Conservation (phyloP, 2,797 vertebrate species). For the Pseudocheirus occidentalis region DNA sequence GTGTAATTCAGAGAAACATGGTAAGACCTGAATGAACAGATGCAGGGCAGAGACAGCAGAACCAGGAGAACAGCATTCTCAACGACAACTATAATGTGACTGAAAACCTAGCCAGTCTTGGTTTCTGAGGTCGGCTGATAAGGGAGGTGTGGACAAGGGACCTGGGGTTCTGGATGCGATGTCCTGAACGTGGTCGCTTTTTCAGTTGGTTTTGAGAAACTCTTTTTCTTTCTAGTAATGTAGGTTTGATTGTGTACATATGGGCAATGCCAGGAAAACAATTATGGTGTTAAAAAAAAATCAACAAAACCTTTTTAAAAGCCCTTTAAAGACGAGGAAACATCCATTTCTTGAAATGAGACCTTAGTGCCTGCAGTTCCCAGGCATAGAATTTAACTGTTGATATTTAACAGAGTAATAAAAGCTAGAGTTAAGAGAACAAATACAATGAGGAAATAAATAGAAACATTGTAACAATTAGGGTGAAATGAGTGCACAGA, state of each 20-base stretch:
- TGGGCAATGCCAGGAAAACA: background rate
- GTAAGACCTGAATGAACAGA: background rate
- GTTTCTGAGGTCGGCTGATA: background rate
- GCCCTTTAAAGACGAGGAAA: background rate
- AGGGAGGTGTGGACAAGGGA: background rate
- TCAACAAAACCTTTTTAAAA: background rate
- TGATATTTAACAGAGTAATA: background rate
- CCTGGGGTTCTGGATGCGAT: background rate
- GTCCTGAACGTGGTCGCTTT: background rate
- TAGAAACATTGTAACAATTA: background rate
- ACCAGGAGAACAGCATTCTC: background rate
- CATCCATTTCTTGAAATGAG: fast-evolving
- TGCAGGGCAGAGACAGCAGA: background rate
- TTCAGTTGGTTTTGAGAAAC: background rate
- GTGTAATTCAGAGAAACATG: background rate
- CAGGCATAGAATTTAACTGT: fast-evolving
- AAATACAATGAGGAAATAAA: fast-evolving
- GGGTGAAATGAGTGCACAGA: fast-evolving
- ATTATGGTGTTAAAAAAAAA: background rate
- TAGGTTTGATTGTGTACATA: background rate
- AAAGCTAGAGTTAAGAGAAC: fast-evolving
- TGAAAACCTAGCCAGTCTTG: background rate
- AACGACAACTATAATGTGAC: background rate
- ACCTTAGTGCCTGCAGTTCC: fast-evolving
- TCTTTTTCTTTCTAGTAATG: background rate